A percentile compares a stretch with the other conserved stretches of the same genome.
Evolutionary conservation across 2,113 vertebrate genomes (phyloP).

Genomic region (Pterophyllum scalare): DNA sequence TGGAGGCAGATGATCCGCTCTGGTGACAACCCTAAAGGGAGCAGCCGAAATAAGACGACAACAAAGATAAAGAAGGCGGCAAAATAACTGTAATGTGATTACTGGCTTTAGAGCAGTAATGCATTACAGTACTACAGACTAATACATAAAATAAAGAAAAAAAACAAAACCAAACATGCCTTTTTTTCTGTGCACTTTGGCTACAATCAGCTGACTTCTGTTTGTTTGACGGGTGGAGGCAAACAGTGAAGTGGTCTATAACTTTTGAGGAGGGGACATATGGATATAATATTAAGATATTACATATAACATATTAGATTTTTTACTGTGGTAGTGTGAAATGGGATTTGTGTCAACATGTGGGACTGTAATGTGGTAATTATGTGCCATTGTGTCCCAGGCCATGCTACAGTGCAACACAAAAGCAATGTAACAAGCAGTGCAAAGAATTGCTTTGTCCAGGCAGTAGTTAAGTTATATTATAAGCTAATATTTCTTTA

Average conservation of each 20-base stretch:
- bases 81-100: not conserved
- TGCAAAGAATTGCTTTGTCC: not conserved
- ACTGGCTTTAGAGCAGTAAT: not conserved
- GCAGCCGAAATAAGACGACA: not conserved
- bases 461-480: not conserved
- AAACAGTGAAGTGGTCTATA: not conserved
- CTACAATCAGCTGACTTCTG: too few species aligned
- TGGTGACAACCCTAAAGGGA: not conserved
- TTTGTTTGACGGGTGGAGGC: not conserved
- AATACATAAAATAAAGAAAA: too few species aligned
- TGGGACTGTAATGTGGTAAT: not conserved
- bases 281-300: not conserved
- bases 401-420: not conserved
- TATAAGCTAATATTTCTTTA: not conserved
- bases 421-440: not conserved
- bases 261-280: not conserved
- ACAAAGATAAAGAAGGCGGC: not conserved
- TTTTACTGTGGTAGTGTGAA: not conserved
- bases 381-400: not conserved
- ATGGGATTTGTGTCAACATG: not conserved
- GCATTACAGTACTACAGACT: too few species aligned
- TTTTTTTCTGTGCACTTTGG: too few species aligned
- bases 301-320: not conserved
- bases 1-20: not conserved
- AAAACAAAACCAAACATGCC: too few species aligned